phyloP scores from a whole-genome alignment of 2,797 vertebrate genomes.

The Darevskia mixta region DNA sequence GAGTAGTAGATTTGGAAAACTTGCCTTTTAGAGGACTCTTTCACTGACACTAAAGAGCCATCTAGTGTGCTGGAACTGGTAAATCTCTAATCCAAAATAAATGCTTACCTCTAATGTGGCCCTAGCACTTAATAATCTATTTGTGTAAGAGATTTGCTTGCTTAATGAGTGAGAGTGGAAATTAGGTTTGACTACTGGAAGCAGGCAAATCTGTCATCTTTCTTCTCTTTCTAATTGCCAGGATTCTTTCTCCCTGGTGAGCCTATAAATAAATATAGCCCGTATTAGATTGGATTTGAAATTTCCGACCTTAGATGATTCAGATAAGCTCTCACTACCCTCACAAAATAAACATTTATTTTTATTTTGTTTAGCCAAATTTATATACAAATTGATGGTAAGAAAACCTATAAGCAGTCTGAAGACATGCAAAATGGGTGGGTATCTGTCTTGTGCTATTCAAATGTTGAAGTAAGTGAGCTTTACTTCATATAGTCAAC shows the following conservation, averaged over 20 bases:
- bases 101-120: neutral
- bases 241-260: neutral
- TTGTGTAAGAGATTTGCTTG: neutral
- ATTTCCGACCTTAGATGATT: neutral
- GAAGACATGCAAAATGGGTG: too few species aligned
- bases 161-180: neutral
- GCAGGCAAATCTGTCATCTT: neutral
- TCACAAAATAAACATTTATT: neutral
- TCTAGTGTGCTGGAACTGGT: slow-evolving; percentile 1
- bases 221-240: neutral
- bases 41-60: neutral
- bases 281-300: neutral
- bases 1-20: too few species aligned
- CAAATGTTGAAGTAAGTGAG: too few species aligned
- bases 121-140: neutral
- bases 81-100: neutral
- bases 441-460: too few species aligned
- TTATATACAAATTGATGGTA: too few species aligned
- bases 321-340: neutral
- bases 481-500: too few species aligned
- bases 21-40: neutral
- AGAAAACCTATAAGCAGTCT: too few species aligned
- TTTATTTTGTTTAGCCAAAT: too few species aligned
- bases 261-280: neutral
- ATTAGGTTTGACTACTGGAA: neutral